Conservation (phyloP, 2,797 vertebrate genomes). For the Sebastes goodei region DNA sequence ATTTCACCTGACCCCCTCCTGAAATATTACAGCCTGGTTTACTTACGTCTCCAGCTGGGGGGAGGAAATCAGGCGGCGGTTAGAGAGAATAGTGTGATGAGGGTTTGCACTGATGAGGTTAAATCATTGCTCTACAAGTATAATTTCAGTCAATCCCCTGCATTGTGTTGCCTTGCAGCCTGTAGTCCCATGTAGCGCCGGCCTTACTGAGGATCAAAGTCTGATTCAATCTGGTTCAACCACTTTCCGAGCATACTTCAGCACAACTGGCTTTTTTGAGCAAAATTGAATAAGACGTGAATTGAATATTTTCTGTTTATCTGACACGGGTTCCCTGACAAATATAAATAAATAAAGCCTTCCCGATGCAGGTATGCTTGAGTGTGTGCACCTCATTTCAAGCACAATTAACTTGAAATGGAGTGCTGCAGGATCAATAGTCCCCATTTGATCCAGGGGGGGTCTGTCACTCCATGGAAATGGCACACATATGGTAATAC, state of each 20-base stretch:
- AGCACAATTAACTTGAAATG: constrained; percentile 93
- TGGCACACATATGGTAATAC: constrained; percentile 88
- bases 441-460: constrained; percentile 86
- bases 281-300: constrained; percentile 80
- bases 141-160: constrained; percentile 38
- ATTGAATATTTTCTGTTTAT: constrained; percentile 83
- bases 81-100: constrained; percentile 22
- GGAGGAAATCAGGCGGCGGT: background rate
- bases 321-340: constrained; percentile 78
- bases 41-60: constrained; percentile 27
- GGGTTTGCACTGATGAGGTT: constrained; percentile 40
- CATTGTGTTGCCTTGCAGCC: constrained; percentile 23
- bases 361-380: constrained; percentile 82
- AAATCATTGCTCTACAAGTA: constrained; percentile 45
- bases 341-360: constrained; percentile 85
- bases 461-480: constrained; percentile 85
- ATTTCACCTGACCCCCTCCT: constrained; percentile 60
- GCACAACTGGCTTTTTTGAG: constrained; percentile 74
- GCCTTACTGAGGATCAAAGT: constrained; percentile 58
- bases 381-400: constrained; percentile 89
- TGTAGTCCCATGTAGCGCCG: constrained; percentile 19
- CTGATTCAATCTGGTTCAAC: constrained; percentile 72
- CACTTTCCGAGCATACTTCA: constrained; percentile 66
- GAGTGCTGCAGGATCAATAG: constrained; percentile 90
- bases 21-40: constrained; percentile 69